Evolutionary conservation across 35 echinoderm and acorn worm genomes (phyloP), one percentile per base, ranked within the genome.

Genomic region (Heliocidaris tuberculata): DNA sequence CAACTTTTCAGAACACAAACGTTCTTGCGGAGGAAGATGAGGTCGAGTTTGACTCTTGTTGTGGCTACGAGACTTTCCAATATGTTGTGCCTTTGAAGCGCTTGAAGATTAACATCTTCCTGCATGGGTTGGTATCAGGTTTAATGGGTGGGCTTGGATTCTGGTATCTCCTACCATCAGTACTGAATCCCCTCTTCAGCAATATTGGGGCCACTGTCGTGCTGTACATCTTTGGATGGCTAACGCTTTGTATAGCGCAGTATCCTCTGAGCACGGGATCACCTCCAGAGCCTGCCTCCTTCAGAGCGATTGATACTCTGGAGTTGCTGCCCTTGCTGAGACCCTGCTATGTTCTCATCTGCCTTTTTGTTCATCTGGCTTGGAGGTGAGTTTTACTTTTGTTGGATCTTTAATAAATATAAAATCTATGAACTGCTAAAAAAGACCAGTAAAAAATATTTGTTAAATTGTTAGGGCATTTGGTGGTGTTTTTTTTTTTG

Each of bases 11-110:
- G 27, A 88, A 86, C 91, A 92, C 85, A 59, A 97, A 98, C 31
- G 93, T 99, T 13, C 96, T 99, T 29, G 89, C 98, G 21, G 98
- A 99, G 70, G 98, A 99, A 59, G 98, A 97, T 32, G 98, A 99
- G 88, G 95, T 99, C 2, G 97, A 99, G 5, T 99, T 99, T 99
- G 97, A 99, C 17, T 96, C 95, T 0, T 96, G 96, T 48, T 97
- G 94, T 48, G 94, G 95, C 15, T 24, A 86, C 9, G 94, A 99
- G 15, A 96, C 97, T 24, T 90, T 97, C 35, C 78, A 99, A 59
- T 99, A 96, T 88, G 50, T 97, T 30, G 13, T 99, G 31, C 98
- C 98, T 56, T 92, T 94, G 21, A 99, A 99, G 93, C 96, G 97
- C 32, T 97, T 35, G 65, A 99, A 97, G 92, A 85, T 97, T 4